phyloP scores from a whole-genome alignment of 2,888 invertebrate genomes.

The Malacosoma neustria region DNA sequence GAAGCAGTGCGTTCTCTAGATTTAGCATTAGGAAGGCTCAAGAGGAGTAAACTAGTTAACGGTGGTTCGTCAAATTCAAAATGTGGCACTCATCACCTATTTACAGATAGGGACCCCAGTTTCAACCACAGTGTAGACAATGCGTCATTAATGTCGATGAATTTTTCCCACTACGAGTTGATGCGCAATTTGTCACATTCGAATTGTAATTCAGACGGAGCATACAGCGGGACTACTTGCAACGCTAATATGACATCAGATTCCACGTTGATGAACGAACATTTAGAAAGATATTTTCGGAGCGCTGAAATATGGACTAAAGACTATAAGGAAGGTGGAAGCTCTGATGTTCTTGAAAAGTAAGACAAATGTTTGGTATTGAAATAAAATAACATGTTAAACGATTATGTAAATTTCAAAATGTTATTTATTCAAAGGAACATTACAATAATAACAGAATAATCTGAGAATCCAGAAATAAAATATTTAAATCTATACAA shows the following conservation, averaged over 20 bases:
- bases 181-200: constrained; percentile 50
- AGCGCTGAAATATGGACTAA: constrained; percentile 54
- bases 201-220: constrained; percentile 52
- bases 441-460: constrained; percentile 70
- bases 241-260: constrained; percentile 30
- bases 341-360: constrained; percentile 21
- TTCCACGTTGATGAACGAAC: constrained; percentile 39
- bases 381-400: constrained; percentile 54
- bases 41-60: constrained; percentile 45
- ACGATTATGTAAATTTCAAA: constrained; percentile 73
- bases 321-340: constrained; percentile 21
- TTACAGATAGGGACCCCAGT: constrained; percentile 30
- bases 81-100: constrained; percentile 26
- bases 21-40: constrained; percentile 37
- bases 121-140: constrained; percentile 29
- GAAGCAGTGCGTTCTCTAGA: constrained; percentile 49
- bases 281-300: constrained; percentile 53
- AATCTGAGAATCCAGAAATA: constrained; percentile 68
- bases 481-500: constrained; percentile 71
- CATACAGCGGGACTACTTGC: constrained; percentile 42
- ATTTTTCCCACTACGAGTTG: constrained; percentile 60
- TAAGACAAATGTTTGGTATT: constrained; percentile 24
- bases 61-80: constrained; percentile 25
- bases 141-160: constrained; percentile 51
- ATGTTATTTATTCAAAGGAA: constrained; percentile 73